These are phyloP conservation scores for Argopecten irradians DNA, from an alignment of 1,140 invertebrate genomes.

Conservation along the genomic window DNA sequence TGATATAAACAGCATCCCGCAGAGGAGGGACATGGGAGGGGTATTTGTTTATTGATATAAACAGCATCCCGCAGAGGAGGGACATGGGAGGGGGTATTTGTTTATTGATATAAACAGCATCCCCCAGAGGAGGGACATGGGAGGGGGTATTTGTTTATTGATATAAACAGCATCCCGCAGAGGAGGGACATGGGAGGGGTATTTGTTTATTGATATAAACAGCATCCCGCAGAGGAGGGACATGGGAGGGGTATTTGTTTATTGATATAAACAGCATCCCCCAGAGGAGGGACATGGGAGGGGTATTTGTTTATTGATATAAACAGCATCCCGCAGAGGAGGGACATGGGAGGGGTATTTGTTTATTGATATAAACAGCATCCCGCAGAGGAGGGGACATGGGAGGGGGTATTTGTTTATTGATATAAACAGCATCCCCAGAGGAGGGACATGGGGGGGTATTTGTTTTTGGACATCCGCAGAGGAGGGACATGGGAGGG, in stretches of 20 bases:
- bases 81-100: too few relatives aligned
- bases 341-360: too few relatives aligned
- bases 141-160: constrained; percentile 5
- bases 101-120: constrained; percentile 1
- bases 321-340: neutral
- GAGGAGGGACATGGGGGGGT: too few relatives aligned
- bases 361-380: neutral
- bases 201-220: neutral
- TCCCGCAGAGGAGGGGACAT: neutral
- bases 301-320: neutral
- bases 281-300: too few relatives aligned
- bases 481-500: too few relatives aligned
- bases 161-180: neutral
- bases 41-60: neutral
- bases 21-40: too few relatives aligned
- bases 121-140: neutral
- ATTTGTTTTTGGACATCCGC: neutral
- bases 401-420: constrained; percentile 5
- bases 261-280: neutral
- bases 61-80: neutral
- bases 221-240: neutral
- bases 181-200: too few relatives aligned
- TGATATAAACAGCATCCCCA: neutral
- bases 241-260: constrained; percentile 16
- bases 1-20: neutral